Base-by-base conservation (phyloP, 2,113 vertebrate genomes). In the Alces alces region DNA sequence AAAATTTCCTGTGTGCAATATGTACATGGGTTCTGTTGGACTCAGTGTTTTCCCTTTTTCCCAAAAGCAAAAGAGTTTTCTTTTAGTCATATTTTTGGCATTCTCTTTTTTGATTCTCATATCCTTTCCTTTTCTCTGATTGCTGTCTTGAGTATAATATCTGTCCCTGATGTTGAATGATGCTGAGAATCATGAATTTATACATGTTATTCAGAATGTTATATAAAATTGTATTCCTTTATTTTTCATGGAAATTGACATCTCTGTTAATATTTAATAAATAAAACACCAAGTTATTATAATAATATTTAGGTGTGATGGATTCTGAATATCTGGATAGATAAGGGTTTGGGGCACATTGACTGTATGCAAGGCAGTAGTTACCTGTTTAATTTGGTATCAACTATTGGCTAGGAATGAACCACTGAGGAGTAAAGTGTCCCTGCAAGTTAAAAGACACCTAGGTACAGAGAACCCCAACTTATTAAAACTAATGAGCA, bases 61-160 rank as follows among this genome's bases (percentile, higher is more conserved):
- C 92, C 36, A 73, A 91, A 86, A 83, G 58, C 73, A 87, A 86
- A 96, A 76, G 39, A 52, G 58, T 96, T 91, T 96, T 66, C n/a
- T 70, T 91, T 91, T 64, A 93, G 45, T 86, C 70, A 87, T 80
- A 78, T 50, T 89, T 97, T 45, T n/a, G 66, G 28, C 17, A 86
- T 94, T 97, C 66, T 47, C 36, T 76, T 97, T 95, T 97, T 88
- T 91, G 43, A 95, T 93, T 96, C 73, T 97, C 76, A 96, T 89
- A 95, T 96, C 58, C 23, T 97, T 93, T 96, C 66, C 79, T 86
- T 96, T 64, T 27, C 16, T 93, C 30, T 79, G 94, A 97, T 96
- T 91, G 85, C 82, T 96, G 47, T 96, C 55, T 89, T 83, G 86
- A 93, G 88, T 86, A 93, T 54, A 96, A 91, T 93, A 86, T 25